Evolutionary conservation across 1,140 invertebrate species (phyloP), one percentile per base, ranked within the genome.

Genomic region (Meloidogyne chitwoodi): DNA sequence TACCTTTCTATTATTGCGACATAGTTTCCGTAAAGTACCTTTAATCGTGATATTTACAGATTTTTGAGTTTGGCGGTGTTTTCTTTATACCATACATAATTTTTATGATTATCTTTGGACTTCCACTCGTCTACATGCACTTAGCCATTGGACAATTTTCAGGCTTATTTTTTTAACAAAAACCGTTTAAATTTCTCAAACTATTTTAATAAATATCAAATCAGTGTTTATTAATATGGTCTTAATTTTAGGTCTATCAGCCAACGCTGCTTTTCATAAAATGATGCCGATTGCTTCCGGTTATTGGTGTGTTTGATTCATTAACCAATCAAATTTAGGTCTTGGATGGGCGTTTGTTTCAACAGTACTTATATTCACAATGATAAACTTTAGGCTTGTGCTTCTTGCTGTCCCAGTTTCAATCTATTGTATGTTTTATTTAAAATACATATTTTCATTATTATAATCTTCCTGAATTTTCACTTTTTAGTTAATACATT

Each of bases 301-400:
- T 82, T 63, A 56, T 70, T 56, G 48, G 4, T 29, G 38, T 80
- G 10, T 41, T 76, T 44, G 38, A 29, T 77, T 71, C 82, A 29
- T 27, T 31, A 81, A 44, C 26, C 27, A 22, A n/a, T 62, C 66
- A 34, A 41, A 77, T 82, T 48, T 79, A 89, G 89, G 89, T 68
- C 84, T 90, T 77, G 89, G 89, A 12, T 88, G 88, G 82, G 85
- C 88, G n/a, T 87, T 90, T 31, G 70, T 73, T 63, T 62, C 26
- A 3, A 63, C 12, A 6, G n/a, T 1, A 24, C 11, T 19, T 19
- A 73, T 44, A 16, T 71, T 64, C 5, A 4, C 56, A 69, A 12
- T 68, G 10, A 69, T n/a, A 22, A 2, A 19, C 1, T 26, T 27
- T 6, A 73, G 70, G 2, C 56, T 73, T 81, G 87, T 89, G 19